Percentiles rank a stretch among this genome's conserved stretches.
Evolutionary conservation across 2,888 invertebrate genomes (phyloP).

Genomic region (Netelia inedita): DNA sequence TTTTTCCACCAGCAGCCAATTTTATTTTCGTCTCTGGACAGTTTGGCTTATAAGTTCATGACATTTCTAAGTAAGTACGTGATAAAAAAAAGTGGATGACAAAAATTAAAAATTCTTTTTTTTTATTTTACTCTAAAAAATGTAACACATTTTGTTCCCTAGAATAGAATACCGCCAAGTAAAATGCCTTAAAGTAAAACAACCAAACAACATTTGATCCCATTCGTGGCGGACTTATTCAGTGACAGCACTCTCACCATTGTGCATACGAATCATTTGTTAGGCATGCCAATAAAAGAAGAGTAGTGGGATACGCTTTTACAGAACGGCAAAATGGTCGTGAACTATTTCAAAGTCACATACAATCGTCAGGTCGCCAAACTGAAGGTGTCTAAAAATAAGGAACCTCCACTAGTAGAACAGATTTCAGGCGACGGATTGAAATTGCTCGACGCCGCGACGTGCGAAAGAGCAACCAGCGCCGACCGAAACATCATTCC

Average conservation of each 20-base stretch:
- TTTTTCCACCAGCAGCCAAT: too few relatives aligned
- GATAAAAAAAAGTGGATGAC: too few relatives aligned
- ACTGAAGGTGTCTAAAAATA: slow-evolving; percentile 7
- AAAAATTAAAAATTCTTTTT: too few relatives aligned
- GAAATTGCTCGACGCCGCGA: slow-evolving; percentile 15
- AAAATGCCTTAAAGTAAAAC: too few relatives aligned
- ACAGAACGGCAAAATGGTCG: slow-evolving; percentile 3
- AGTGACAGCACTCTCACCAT: not conserved
- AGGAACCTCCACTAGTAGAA: slow-evolving; percentile 12
- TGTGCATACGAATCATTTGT: slow-evolving; percentile 20
- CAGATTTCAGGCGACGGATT: not conserved
- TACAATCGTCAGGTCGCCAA: slow-evolving; percentile 10
- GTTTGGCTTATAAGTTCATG: too few relatives aligned
- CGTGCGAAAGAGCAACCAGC: not conserved
- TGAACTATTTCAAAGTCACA: slow-evolving; percentile 4
- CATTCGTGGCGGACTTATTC: not conserved
- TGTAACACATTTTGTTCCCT: too few relatives aligned
- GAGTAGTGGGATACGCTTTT: not conserved
- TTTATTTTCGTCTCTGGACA: too few relatives aligned
- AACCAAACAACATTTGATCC: too few relatives aligned
- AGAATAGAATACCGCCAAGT: too few relatives aligned
- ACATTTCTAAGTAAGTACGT: too few relatives aligned
- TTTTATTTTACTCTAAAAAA: too few relatives aligned
- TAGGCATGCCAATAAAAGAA: slow-evolving; percentile 7
- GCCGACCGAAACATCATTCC: slow-evolving; percentile 1